These are phyloP conservation scores for Umimayanthus kanabou DNA, from an alignment of 92 coral and sea anemone species.

Conservation along the genomic window DNA sequence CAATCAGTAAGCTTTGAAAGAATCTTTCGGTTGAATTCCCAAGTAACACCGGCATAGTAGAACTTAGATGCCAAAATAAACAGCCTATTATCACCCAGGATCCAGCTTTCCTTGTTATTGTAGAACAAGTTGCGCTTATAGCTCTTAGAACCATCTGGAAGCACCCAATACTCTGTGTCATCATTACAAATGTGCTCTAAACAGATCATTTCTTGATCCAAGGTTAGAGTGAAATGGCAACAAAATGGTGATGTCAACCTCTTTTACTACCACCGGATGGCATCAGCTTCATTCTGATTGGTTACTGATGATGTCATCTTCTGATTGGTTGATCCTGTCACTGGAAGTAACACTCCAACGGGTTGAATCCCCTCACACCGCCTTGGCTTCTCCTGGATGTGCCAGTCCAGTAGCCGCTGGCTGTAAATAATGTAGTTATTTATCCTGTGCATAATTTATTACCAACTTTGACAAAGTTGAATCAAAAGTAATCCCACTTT, in stretches of 20 bases:
- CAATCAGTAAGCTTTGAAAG: background rate
- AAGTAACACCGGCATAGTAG: background rate
- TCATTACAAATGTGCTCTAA: background rate
- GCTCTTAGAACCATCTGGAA: background rate
- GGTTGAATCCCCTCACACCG: background rate
- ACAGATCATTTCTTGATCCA: background rate
- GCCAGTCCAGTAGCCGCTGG: too few relatives aligned
- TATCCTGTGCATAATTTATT: too few relatives aligned
- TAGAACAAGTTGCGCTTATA: background rate
- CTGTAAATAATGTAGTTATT: too few relatives aligned
- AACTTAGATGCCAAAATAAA: background rate
- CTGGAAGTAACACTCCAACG: too few relatives aligned
- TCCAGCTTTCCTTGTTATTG: background rate
- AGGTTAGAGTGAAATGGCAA: background rate
- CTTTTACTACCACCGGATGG: background rate
- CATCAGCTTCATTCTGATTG: background rate
- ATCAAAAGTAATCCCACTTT: too few relatives aligned
- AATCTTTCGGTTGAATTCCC: too few relatives aligned
- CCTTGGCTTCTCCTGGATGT: too few relatives aligned
- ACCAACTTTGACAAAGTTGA: too few relatives aligned
- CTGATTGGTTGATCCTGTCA: background rate
- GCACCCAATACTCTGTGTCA: background rate
- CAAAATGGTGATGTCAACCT: background rate
- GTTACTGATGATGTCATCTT: background rate
- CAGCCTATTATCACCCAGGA: background rate